Evolutionary conservation across 2,113 vertebrate species (phyloP), one percentile per base, ranked within the genome.

Genomic region (Genyomyrus donnyi): DNA sequence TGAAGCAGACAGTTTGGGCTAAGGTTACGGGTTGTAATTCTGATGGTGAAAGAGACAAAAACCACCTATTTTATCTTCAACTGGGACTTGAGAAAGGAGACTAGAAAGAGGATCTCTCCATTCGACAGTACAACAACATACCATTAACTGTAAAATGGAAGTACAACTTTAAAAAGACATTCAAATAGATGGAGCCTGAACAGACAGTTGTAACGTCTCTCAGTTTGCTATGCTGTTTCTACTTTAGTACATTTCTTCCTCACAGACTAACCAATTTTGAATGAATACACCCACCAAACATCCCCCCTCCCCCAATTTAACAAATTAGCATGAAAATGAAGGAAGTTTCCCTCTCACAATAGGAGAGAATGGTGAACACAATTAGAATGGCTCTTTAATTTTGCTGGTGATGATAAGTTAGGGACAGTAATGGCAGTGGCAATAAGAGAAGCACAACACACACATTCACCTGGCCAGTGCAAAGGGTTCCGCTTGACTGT

Each of bases 11-110:
- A 95, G 95, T 92, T 94, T 91, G 90, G 95, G 95, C 96, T 99
- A 96, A 95, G 95, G 96, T 98, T 98, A 98, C 97, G 95, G 88
- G 92, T 94, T 93, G 96, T 95, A 96, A 95, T 96, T 96, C 95
- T 95, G 95, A 95, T 93, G 93, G 94, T 95, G 95, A 96, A 96
- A 96, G 94, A 94, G 93, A 94, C 94, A 95, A 95, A 96, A 96
- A 96, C 95, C 95, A 92, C 93, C 93, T 95, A 96, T 95, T 96
- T 96, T 96, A 96, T 96, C 96, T 96, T 92, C 56, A 93, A 95
- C 94, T 92, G 93, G 93, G 93, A 95, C 94, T 95, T 95, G 95
- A 96, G 94, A 94, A 96, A 87, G n/a, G 50, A 53, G 93, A 94
- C 94, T 95, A 96, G 97, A 96, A 97, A 96, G 92, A 93, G 92